Evolutionary conservation across 2,113 vertebrate genomes (phyloP), one percentile per base, ranked within the genome.

Genomic region (Poeciliopsis occidentalis): DNA sequence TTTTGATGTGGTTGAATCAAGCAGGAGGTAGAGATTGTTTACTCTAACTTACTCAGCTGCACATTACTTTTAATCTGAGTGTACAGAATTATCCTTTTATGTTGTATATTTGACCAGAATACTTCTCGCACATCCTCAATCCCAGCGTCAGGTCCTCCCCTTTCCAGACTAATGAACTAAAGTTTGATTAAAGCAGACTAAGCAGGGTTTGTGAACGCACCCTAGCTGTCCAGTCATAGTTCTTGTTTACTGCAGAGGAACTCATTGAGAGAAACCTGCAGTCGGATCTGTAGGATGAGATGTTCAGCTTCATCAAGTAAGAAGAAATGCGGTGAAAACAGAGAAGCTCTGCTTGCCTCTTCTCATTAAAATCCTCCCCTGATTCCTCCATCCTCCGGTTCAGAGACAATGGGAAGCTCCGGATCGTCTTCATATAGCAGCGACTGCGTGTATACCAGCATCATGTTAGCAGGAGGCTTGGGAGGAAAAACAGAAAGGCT

Each of bases 401-500:
- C 24, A 5, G 51, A 57, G 8, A n/a, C 51, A 57, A 57, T 47
- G 22, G 61, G 34, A 69, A 24, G 12, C 26, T 63, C 15, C 67
- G 41, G 8, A 39, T 73, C 71, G 75, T 78, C 88, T 75, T 80
- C 74, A 71, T 81, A 78, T 67, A 79, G 71, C 76, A 75, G 39
- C 15, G 67, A 75, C 60, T 80, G 75, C 75, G 75, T 74, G 70
- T 65, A 57, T 60, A 81, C 84, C 37, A 51, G 60, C 60, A 47
- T 63, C 75, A 67, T 82, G 85, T 73, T 84, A 78, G 82, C 80
- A 71, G 84, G 47, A 83, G 75, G 76, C 78, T 83, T n/a, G 0
- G 75, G 67, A 84, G 76, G 64, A 71, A 83, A 84, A 81, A 63
- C 79, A 76, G 84, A 71, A 83, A 76, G 32, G 79, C 76, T 83